Evolutionary conservation across 2,797 vertebrate genomes (phyloP), one percentile per base, ranked within the genome.

Genomic region (Phalanger gymnotis): DNA sequence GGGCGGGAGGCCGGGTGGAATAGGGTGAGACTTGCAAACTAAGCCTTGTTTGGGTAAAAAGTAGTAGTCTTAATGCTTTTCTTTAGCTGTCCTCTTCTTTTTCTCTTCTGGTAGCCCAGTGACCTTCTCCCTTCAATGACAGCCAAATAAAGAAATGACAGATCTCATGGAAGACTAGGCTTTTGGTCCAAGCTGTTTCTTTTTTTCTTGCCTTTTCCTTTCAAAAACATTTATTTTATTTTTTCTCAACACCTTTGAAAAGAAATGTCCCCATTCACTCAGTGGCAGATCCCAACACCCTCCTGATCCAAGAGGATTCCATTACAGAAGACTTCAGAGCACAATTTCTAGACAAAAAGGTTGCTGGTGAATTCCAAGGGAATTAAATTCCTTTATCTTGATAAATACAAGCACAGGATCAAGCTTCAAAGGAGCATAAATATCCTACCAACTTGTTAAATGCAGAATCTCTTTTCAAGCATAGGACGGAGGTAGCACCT

Each of bases 331-430:
- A 81, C 90, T 94, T 96, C 87, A 25, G 30, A 92, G 92, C 95
- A 95, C 96, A 94, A 61, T 97, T 2, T 0, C 95, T 52, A 95
- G 91, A 97, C 91, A 91, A 92, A 47, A 94, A 95, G 73, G 81
- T 91, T 55, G 90, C 91, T 3, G 11, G 96, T 95, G 96, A 97
- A 89, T 96, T 97, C 96, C 66, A 96, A 96, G 95, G 96, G 96
- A 96, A 94, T 95, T 91, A 97, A 98, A 98, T 97, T 97, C 93
- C 53, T 98, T 98, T 97, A 98, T 98, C 97, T 97, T 95, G 95
- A 96, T 96, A 97, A 97, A 96, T 95, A 95, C 47, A 53, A 96
- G 56, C 94, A 66, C 95, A 87, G 91, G 92, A 91, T 95, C 53
- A 31, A 91, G 73, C 96, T 98, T 98, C 97, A 96, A 97, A 97